Evolutionary conservation across 2,797 vertebrate genomes (phyloP), one percentile per base, ranked within the genome.

Genomic region (Hozukius guyotensis): DNA sequence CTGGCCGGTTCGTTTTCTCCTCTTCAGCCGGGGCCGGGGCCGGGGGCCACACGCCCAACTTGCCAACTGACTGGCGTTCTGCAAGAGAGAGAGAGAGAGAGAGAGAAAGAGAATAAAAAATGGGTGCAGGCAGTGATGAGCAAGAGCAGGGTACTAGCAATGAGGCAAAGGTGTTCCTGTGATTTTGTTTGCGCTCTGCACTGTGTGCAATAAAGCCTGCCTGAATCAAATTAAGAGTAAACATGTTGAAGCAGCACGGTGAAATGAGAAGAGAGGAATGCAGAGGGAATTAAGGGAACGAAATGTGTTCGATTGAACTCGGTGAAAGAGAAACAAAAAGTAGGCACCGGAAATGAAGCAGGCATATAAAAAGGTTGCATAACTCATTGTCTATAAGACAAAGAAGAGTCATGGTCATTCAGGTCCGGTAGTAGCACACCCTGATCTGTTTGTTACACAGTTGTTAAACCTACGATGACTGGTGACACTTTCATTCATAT

Each of bases 41-140:
- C 1, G 91, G 92, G 2, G 92, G 91, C 93, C 92, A 94, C 61
- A 72, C 8, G 12, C 77, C 74, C 1, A 89, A 13, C 72, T 78
- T 93, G 61, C 89, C 87, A 60, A 78, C 70, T 34, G 93, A 89
- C 75, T 87, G 84, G 32, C 42, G 80, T 8, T 22, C 94, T 94
- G 84, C 22, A 83, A 79, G 52, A 76, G 52, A 86, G n/a, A 72
- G 32, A 81, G 25, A 16, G 24, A 55, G 24, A 38, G 60, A 84
- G 55, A 77, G 55, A 85, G 20, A 75, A 31, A 82, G 11, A 61
- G 34, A 68, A 67, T 70, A 25, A n/a, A 70, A 34, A 64, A 49
- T 34, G 36, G 25, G 42, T 78, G 63, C 49, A 29, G 25, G 53
- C 62, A 74, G n/a, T n/a, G 22, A 66, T 53, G 55, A 71, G 71